Evolutionary conservation across 2,797 vertebrate species (phyloP), one percentile per base, ranked within the genome.

Genomic region (Petrocephalus schoutedeni): DNA sequence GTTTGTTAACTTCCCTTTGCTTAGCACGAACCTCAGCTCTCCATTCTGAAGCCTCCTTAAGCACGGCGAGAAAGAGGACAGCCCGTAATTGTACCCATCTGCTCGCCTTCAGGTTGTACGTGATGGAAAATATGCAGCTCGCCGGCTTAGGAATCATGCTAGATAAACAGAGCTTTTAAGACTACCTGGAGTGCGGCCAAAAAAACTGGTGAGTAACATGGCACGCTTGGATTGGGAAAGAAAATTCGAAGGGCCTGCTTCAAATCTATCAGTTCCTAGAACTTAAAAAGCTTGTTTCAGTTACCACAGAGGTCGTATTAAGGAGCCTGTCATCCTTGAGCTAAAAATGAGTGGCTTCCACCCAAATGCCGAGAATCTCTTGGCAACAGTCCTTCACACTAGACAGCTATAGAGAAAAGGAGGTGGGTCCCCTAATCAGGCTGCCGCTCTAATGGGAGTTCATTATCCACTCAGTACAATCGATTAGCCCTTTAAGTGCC

Each of bases 61-160:
- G 21, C 49, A 3, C 9, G 21, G 83, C 0, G 28, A 85, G 21
- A 57, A 84, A 28, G 23, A 53, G 51, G 14, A 8, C 8, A 4
- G n/a, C 9, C 21, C 21, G 12, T 56, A 85, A 56, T 57, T 56
- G 41, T 80, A 49, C 74, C 74, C 74, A 80, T 80, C 74, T 80
- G 74, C 74, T 49, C 8, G 74, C 74, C 74, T 80, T 80, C 74
- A 80, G 41, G 41, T 80, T n/a, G 41, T 80, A 49, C 41, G 74
- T 49, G 74, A 80, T n/a, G 74, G 74, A 80, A 80, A 87, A 87
- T 57, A 87, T 53, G 87, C 67, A 57, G 86, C 51, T 74, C 23
- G 61, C 9, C 8, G 86, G 23, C 51, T 28, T 19, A 80, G 74
- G 74, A 45, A 80, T 80, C 41, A 49, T 21, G 74, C 41, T 80